phyloP scores from a whole-genome alignment of 1,140 invertebrate genomes.

The Coboldia fuscipes region DNA sequence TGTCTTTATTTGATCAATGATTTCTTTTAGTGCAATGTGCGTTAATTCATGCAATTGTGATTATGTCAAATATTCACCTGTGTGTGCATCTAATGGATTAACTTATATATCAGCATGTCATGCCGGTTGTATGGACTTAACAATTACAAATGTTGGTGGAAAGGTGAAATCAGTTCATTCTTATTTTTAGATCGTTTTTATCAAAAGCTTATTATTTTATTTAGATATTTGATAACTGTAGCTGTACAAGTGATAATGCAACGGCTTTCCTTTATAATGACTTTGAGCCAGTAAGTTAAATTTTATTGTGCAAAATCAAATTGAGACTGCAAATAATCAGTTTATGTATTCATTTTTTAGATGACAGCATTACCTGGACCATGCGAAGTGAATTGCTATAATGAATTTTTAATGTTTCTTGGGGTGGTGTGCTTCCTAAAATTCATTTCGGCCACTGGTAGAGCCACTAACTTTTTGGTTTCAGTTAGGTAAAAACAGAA shows the following conservation, averaged over 20 bases:
- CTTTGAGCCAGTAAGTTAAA: too few species aligned
- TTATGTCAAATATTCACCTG: conserved; percentile 43
- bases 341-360: too few species aligned
- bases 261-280: too few species aligned
- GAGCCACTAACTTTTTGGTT: conserved; percentile 44
- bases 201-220: too few species aligned
- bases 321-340: too few species aligned
- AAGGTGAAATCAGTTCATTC: too few species aligned
- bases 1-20: too few species aligned
- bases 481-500: conserved; percentile 27
- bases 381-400: conserved; percentile 39
- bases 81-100: conserved; percentile 32
- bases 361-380: conserved; percentile 32
- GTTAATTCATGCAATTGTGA: conserved; percentile 41
- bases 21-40: conserved; percentile 28
- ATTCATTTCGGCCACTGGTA: conserved; percentile 39
- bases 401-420: conserved; percentile 41
- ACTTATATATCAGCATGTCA: conserved; percentile 51
- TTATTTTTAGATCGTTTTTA: too few species aligned
- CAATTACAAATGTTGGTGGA: conserved; percentile 13
- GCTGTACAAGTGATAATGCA: too few species aligned
- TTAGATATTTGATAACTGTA: too few species aligned
- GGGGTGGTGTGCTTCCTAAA: conserved; percentile 41
- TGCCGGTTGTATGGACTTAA: conserved; percentile 33
- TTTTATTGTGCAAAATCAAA: too few species aligned